A percentile compares a stretch with the other conserved stretches of the same genome.
phyloP scores from a whole-genome alignment of 1,140 invertebrate genomes.

The Saccostrea glomerata region DNA sequence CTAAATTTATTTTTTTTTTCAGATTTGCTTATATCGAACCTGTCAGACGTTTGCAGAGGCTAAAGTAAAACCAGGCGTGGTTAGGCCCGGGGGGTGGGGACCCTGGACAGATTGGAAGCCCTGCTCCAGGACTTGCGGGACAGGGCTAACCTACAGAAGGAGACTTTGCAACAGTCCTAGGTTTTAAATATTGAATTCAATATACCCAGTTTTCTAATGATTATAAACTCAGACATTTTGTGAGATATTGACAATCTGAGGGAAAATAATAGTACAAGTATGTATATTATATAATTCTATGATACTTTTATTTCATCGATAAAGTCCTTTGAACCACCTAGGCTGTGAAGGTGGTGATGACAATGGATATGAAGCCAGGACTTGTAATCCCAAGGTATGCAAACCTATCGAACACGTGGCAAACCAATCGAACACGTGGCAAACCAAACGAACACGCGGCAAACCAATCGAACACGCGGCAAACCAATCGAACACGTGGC shows the following conservation, averaged over 20 bases:
- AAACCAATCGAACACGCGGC: background rate
- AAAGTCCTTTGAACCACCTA: background rate
- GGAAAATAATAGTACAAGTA: no score
- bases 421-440: no score
- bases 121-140: constrained; percentile 37
- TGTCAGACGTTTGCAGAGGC: constrained; percentile 25
- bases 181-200: background rate
- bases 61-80: background rate
- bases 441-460: background rate
- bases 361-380: background rate
- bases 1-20: background rate
- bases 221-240: no score
- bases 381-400: background rate
- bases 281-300: no score
- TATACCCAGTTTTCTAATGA: no score
- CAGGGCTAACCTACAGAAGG: constrained; percentile 11
- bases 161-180: constrained; percentile 38
- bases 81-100: constrained; percentile 29
- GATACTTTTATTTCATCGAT: no score
- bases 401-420: no score
- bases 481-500: no score
- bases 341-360: background rate
- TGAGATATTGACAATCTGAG: no score
- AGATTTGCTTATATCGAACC: constrained; percentile 35
- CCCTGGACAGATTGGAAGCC: constrained; percentile 12